phyloP scores from a whole-genome alignment of 2,113 vertebrate species.

The Paramormyrops kingsleyae region DNA sequence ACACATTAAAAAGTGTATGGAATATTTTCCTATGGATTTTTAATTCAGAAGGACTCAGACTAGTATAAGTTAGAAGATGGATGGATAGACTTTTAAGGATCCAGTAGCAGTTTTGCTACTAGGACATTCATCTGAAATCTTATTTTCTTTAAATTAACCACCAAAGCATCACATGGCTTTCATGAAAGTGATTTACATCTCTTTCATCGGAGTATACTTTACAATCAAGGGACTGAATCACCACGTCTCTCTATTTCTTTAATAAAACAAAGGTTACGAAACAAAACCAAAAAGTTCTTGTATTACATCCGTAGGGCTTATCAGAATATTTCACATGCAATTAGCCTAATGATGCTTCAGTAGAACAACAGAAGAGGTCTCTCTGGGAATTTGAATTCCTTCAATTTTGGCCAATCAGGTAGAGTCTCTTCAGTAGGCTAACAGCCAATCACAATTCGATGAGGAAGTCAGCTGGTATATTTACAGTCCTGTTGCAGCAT shows the following conservation, averaged over 20 bases:
- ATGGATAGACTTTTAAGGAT: background rate
- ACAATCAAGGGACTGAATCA: background rate
- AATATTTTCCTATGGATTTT: background rate
- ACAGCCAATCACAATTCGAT: background rate
- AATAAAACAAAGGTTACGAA: background rate
- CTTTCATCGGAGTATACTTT: background rate
- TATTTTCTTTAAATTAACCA: background rate
- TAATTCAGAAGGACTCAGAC: background rate
- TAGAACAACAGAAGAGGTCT: background rate
- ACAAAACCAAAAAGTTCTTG: background rate
- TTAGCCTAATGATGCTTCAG: background rate
- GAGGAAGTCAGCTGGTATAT: background rate
- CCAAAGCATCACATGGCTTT: background rate
- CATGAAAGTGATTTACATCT: background rate
- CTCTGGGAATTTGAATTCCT: background rate
- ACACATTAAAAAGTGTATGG: background rate
- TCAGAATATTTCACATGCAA: background rate
- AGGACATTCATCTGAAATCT: background rate
- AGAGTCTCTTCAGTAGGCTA: background rate
- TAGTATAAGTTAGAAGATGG: background rate
- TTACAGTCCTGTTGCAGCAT: constrained; percentile 1
- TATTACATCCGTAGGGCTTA: background rate
- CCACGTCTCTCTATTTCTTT: background rate
- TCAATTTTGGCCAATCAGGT: background rate
- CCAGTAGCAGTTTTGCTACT: background rate